phyloP scores from a whole-genome alignment of 2,797 vertebrate species.

The Eptatretus atami region DNA sequence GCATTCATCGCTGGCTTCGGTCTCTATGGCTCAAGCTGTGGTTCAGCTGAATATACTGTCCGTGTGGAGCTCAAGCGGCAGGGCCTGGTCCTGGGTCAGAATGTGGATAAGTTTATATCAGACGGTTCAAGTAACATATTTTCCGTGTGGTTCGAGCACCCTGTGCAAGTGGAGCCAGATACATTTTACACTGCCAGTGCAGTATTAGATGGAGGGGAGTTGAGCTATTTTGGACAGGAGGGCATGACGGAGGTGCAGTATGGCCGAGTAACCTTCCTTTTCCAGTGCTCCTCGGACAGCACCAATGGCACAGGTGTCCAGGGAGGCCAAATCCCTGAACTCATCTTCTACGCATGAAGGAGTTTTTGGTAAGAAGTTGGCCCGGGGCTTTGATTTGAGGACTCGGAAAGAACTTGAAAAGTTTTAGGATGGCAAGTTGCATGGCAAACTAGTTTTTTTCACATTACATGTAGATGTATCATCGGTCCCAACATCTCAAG shows the following conservation, averaged over 20 bases:
- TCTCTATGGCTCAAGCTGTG: conserved; percentile 78
- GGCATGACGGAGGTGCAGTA: conserved; percentile 96
- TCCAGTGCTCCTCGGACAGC: conserved; percentile 91
- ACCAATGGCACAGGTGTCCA: conserved; percentile 90
- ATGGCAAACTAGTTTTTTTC: too few species aligned
- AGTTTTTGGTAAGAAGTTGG: too few species aligned
- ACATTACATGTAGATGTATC: too few species aligned
- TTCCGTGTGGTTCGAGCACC: conserved; percentile 83
- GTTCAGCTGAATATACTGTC: conserved; percentile 72
- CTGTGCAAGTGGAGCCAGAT: conserved; percentile 79
- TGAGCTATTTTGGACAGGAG: conserved; percentile 90
- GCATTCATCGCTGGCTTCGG: conserved; percentile 84
- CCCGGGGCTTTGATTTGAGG: too few species aligned
- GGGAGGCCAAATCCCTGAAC: conserved; percentile 82
- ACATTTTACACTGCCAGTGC: conserved; percentile 91
- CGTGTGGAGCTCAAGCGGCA: conserved; percentile 87
- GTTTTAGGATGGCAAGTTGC: too few species aligned
- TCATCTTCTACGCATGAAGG: conserved; percentile 70
- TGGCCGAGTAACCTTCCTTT: conserved; percentile 87
- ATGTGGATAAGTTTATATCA: conserved; percentile 79
- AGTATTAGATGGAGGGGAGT: conserved; percentile 62
- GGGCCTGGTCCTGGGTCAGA: conserved; percentile 55
- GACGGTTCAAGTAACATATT: conserved; percentile 92
- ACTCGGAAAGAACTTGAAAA: too few species aligned
- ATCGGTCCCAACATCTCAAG: too few species aligned